Evolutionary conservation across 2,113 vertebrate species (phyloP), one percentile per base, ranked within the genome.

Genomic region (Pogona vitticeps): DNA sequence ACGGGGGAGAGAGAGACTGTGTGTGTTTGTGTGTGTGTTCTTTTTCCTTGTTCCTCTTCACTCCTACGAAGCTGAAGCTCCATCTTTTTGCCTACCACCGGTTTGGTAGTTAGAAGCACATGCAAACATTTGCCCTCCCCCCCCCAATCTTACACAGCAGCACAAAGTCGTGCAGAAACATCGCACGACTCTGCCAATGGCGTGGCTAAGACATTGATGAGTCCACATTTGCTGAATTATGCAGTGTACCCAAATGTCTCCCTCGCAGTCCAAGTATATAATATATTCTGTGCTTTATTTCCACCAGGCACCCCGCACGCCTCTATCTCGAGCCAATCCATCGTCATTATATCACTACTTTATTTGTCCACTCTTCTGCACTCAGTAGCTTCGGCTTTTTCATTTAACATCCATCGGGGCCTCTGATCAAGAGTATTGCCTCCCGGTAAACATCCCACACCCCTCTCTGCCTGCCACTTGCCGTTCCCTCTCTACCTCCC

Each of bases 1-100:
- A 52, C 61, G 28, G 38, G 15, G 58, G 26, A 59, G 28, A 91
- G 61, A 52, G 89, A 86, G 80, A 26, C 38, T 67, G 76, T n/a
- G n/a, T n/a, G n/a, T n/a, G n/a, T n/a, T n/a, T n/a, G n/a, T n/a
- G n/a, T n/a, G n/a, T n/a, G n/a, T n/a, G n/a, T n/a, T n/a, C n/a
- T n/a, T n/a, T n/a, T n/a, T 65, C 23, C 56, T 85, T 87, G 52
- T 52, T 52, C 46, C 10, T 52, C 5, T 52, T 52, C 46, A 52
- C 46, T 52, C 46, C 46, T 52, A 52, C 46, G 10, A 20, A 72
- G 6, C 17, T 20, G 36, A 26, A 18, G 6, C 33, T 21, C 33
- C 7, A 36, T 20, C 36, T 38, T 40, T n/a, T 42, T 40, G 20
- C 72, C 36, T n/a, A n/a, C 38, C 23, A 14, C 21, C 20, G 1